These are phyloP conservation scores for Tetramorium simillimum DNA, from an alignment of 1,140 invertebrate genomes.

Conservation along the genomic window DNA sequence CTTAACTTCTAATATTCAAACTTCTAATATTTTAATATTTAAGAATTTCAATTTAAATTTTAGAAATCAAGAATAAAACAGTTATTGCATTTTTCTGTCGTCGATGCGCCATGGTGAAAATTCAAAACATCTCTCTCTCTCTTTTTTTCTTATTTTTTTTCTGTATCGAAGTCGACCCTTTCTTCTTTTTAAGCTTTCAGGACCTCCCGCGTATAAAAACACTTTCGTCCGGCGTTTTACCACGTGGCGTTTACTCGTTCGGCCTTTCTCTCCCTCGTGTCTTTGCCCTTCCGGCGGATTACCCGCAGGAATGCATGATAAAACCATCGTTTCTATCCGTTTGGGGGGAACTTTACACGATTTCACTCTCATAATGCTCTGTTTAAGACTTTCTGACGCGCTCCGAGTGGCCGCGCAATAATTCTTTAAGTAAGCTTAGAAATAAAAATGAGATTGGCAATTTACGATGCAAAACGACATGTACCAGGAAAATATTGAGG, in stretches of 20 bases:
- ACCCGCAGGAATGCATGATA: conserved; percentile 54
- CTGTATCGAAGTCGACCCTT: not conserved
- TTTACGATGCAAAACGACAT: conserved; percentile 15
- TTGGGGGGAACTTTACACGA: conserved; percentile 31
- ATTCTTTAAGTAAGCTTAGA: not conserved
- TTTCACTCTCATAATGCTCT: conserved; percentile 28
- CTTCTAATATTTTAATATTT: conserved; percentile 17
- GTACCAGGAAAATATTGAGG: too few relatives aligned
- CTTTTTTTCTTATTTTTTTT: not conserved
- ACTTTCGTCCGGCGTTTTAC: conserved; percentile 72
- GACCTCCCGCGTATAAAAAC: conserved; percentile 79
- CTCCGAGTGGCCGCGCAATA: not conserved
- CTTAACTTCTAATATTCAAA: not conserved
- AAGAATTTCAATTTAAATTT: not conserved
- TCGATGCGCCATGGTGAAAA: not conserved
- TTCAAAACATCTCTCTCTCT: not conserved
- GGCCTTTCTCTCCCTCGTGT: conserved; percentile 7
- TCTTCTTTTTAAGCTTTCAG: conserved; percentile 68
- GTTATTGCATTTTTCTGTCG: not conserved
- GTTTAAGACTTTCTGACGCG: conserved; percentile 10
- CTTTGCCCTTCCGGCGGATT: conserved; percentile 25
- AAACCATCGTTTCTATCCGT: conserved; percentile 52
- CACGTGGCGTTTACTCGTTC: conserved; percentile 48
- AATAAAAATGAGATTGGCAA: conserved; percentile 12
- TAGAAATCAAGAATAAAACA: not conserved